Evolutionary conservation across 2,888 invertebrate species (phyloP).

Genomic region (Clitarchus hookeri): DNA sequence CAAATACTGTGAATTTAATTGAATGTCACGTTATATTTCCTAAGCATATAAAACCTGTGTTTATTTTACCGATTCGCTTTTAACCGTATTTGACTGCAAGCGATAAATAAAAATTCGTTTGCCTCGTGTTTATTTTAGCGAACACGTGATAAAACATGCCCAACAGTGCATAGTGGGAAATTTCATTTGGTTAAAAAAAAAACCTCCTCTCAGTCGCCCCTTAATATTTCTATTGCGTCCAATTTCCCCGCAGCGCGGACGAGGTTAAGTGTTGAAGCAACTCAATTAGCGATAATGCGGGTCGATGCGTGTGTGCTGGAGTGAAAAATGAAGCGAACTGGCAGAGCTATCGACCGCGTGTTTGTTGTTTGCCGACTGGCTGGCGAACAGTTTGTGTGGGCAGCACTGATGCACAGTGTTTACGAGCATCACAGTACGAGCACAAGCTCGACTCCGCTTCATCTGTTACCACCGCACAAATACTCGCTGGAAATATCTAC

Average conservation of each 20-base stretch:
- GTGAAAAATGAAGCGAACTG: background rate
- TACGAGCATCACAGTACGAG: too few relatives aligned
- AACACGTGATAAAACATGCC: background rate
- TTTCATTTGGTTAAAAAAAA: background rate
- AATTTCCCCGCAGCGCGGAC: background rate
- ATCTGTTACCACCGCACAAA: too few relatives aligned
- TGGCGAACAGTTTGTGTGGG: background rate
- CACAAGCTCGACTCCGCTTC: too few relatives aligned
- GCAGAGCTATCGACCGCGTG: background rate
- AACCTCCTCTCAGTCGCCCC: background rate
- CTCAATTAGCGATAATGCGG: background rate
- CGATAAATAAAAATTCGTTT: background rate
- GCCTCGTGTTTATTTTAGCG: background rate
- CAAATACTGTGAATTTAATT: too few relatives aligned
- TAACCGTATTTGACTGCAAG: background rate
- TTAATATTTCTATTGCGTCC: conserved; percentile 14
- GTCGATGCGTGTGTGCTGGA: background rate
- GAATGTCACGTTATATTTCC: background rate
- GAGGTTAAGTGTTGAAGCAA: conserved; percentile 1
- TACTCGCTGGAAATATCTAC: background rate
- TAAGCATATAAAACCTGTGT: background rate
- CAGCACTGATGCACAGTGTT: too few relatives aligned
- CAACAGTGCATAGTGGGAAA: background rate
- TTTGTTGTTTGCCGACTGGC: background rate
- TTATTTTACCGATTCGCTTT: background rate